Base-by-base conservation (phyloP, 2,797 vertebrate genomes). In the Sebastes trivittatus region DNA sequence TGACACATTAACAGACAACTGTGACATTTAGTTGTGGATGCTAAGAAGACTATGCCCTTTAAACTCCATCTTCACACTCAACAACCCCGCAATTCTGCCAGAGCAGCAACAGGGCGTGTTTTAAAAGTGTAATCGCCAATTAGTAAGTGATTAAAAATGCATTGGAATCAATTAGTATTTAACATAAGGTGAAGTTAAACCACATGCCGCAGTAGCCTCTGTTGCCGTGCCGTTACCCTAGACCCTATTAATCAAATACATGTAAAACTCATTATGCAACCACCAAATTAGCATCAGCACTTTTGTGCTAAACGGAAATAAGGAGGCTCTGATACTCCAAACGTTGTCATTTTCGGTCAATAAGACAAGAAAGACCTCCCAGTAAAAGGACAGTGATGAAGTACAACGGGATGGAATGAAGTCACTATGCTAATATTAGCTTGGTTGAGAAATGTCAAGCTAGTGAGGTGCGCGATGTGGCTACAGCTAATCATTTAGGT, bases 61-160 rank as follows among this genome's bases (percentile, higher is more conserved):
- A 92, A 95, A 94, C 93, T 93, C 84, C 77, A 61, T 86, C 85
- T 85, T 89, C 75, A 81, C 85, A 87, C 90, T 79, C 82, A 62
- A 61, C 85, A 87, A 84, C 78, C 78, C 70, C 8, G 42, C 52
- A 75, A 88, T 87, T 90, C 75, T 83, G 85, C 87, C 78, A 58
- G 78, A 86, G 87, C 89, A 85, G 86, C 91, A 92, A 90, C 90
- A 72, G 87, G 89, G 83, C 87, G 77, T 81, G 88, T 88, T 95
- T 91, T 87, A 84, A 88, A 94, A 94, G 91, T 89, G 91, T 95
- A 95, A 95, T 94, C 91, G 72, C 81, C 80, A 95, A 96, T 95
- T 95, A 96, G 91, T 72, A 76, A 72, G 84, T 90, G 92, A 94
- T 96, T 95, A 95, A 95, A 95, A 93, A 95, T 95, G 93, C 94